These are phyloP conservation scores for Actinemys pallida DNA, from an alignment of 2,113 vertebrate genomes.

Conservation along the genomic window DNA sequence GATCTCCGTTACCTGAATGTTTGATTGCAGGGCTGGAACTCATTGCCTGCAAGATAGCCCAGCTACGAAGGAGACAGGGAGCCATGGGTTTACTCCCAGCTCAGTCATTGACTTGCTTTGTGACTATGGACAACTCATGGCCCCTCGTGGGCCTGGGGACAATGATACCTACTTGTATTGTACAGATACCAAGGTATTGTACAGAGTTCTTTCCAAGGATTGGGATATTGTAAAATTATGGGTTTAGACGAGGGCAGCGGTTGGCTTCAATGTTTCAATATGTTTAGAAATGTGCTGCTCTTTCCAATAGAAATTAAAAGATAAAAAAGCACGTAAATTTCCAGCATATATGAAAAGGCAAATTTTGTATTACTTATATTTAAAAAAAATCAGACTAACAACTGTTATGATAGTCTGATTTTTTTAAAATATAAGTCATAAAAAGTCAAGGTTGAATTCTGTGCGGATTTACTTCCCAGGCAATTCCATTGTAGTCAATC, in stretches of 20 bases:
- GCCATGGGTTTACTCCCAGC: background rate
- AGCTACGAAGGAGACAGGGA: background rate
- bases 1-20: background rate
- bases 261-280: background rate
- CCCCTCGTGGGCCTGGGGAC: background rate
- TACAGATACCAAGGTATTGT: too few species aligned
- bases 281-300: rapidly evolving
- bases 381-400: background rate
- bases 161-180: background rate
- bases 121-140: background rate
- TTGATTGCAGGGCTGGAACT: background rate
- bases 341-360: background rate
- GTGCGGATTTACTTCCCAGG: background rate
- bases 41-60: background rate
- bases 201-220: background rate
- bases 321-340: rapidly evolving
- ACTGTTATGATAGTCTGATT: background rate
- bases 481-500: rapidly evolving
- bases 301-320: rapidly evolving
- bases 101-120: background rate
- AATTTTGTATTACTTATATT: too few species aligned
- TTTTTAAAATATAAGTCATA: background rate
- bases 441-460: background rate
- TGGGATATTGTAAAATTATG: background rate
- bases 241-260: background rate